Percentiles rank a stretch among this genome's conserved stretches.
phyloP scores from a whole-genome alignment of 1,140 invertebrate genomes.

The Drepana arcuata region DNA sequence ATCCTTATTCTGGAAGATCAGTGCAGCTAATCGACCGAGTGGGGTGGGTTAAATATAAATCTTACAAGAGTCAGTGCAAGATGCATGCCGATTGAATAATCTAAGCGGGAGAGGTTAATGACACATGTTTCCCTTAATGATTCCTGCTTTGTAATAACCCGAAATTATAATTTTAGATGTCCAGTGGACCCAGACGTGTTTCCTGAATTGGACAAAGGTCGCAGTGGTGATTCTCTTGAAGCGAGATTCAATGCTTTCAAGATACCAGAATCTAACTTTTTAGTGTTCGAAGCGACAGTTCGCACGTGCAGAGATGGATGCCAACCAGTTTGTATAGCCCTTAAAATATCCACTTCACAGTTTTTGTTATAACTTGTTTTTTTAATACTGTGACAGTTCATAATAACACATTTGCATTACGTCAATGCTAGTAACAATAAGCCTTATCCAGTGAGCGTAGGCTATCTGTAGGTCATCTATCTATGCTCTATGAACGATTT shows the following conservation, averaged over 20 bases:
- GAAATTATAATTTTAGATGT: too few relatives aligned
- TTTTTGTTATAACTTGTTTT: too few relatives aligned
- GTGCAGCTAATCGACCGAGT: conserved; percentile 92
- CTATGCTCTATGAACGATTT: background rate
- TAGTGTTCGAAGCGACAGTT: conserved; percentile 94
- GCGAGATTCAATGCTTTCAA: conserved; percentile 95
- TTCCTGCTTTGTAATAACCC: too few relatives aligned
- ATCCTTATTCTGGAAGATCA: conserved; percentile 91
- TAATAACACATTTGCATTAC: too few relatives aligned
- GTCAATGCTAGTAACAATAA: conserved; percentile 26
- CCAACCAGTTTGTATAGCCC: conserved; percentile 81
- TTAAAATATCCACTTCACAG: too few relatives aligned
- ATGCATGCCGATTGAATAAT: too few relatives aligned
- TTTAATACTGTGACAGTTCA: too few relatives aligned
- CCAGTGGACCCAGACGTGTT: conserved; percentile 94
- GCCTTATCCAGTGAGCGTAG: conserved; percentile 11
- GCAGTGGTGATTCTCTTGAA: conserved; percentile 89
- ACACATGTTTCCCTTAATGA: too few relatives aligned
- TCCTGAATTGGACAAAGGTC: conserved; percentile 88
- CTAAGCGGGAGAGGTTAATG: too few relatives aligned
- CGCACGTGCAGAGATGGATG: conserved; percentile 90
- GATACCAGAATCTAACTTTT: conserved; percentile 94
- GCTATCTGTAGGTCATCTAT: conserved; percentile 16
- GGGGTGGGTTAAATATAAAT: conserved; percentile 75
- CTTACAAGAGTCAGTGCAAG: too few relatives aligned